Conservation (phyloP, 2,888 invertebrate species). For the Anodontia alba region DNA sequence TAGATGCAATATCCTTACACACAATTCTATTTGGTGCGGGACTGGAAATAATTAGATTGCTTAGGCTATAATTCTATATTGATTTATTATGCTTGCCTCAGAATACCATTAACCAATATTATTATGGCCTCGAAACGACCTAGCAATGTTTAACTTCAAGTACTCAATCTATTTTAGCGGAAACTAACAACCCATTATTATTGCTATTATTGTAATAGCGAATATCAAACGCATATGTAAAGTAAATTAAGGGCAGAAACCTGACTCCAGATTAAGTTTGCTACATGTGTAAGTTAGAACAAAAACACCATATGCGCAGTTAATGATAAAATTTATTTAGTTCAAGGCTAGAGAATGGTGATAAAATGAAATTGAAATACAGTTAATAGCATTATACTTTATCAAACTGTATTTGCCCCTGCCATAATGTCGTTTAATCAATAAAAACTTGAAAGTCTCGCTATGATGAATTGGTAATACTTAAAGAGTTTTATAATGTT, state of each 20-base stretch:
- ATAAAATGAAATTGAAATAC: conserved; percentile 17
- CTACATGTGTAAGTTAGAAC: conserved; percentile 7
- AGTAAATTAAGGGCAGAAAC: conserved; percentile 51
- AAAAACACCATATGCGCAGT: conserved; percentile 1
- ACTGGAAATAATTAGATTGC: conserved; percentile 64
- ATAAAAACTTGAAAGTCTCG: conserved; percentile 4
- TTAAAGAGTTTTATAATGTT: background rate
- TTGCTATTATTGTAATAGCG: conserved; percentile 54
- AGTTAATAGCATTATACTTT: conserved; percentile 20
- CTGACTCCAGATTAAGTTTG: conserved; percentile 29
- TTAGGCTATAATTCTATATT: conserved; percentile 63
- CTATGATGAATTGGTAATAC: conserved; percentile 3
- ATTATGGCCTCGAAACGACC: conserved; percentile 39
- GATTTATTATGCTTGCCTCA: conserved; percentile 54
- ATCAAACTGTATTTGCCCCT: background rate
- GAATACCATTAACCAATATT: conserved; percentile 56
- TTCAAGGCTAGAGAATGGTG: conserved; percentile 1
- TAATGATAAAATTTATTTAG: conserved; percentile 16
- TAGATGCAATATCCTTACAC: conserved; percentile 66
- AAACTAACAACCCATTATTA: conserved; percentile 57
- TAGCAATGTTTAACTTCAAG: conserved; percentile 20
- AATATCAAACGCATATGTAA: conserved; percentile 53
- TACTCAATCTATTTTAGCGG: conserved; percentile 33
- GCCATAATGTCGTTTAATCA: conserved; percentile 1
- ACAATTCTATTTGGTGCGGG: conserved; percentile 64